phyloP scores from a whole-genome alignment of 2,113 vertebrate species.

The Aptenodytes patagonicus region DNA sequence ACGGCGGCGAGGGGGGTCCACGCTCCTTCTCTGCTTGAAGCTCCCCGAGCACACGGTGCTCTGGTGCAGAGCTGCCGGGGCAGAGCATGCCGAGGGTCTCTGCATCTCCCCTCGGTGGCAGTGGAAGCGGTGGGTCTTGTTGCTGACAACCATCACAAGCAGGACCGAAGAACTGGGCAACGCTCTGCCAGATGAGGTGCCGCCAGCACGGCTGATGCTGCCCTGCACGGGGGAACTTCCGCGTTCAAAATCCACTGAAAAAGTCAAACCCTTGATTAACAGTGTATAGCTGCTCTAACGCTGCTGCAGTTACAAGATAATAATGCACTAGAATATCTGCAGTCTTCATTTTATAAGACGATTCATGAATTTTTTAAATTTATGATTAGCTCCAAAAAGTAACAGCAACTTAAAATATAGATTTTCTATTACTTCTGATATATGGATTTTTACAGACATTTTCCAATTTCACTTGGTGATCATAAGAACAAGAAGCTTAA shows the following conservation, averaged over 20 bases:
- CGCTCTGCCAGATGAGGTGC: rapidly evolving
- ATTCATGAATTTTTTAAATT: neutral
- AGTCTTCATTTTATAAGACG: neutral
- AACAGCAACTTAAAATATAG: neutral
- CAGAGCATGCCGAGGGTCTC: rapidly evolving
- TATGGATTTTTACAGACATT: neutral
- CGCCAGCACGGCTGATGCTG: neutral
- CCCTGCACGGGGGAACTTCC: rapidly evolving
- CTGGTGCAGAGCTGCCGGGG: rapidly evolving
- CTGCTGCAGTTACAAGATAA: neutral
- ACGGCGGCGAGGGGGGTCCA: rapidly evolving
- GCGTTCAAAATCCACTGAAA: neutral
- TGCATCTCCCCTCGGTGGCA: rapidly evolving
- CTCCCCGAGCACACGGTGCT: neutral
- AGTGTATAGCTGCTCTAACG: neutral
- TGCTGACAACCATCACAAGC: neutral
- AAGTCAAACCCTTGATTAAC: neutral
- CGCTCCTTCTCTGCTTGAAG: neutral
- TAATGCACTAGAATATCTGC: rapidly evolving
- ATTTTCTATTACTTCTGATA: neutral
- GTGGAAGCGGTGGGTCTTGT: rapidly evolving
- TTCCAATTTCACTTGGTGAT: neutral
- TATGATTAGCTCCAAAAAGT: neutral
- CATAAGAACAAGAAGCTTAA: neutral
- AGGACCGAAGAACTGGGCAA: neutral